Evolutionary conservation across 2,888 invertebrate genomes (phyloP), one percentile per base, ranked within the genome.

Genomic region (Volucella inanis): DNA sequence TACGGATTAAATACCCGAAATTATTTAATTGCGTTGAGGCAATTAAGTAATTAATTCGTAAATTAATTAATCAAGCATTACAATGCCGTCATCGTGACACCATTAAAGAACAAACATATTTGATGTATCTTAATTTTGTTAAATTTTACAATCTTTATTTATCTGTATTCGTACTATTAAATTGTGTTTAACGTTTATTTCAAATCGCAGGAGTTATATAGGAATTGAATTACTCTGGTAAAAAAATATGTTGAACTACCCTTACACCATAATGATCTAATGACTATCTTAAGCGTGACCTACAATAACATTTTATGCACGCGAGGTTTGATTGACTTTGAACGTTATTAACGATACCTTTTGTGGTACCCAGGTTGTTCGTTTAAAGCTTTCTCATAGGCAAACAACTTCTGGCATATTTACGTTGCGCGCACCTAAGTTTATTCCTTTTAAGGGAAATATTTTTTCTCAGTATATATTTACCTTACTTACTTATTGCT

Each of bases 301-400:
- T 68, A 83, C 47, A 83, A 79, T 70, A 83, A 57, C 55, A 78
- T 55, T 61, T 31, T 41, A 64, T 68, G 68, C 55, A 74, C 72
- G 74, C 57, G 55, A 62, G 41, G 39, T 70, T 74, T 78, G 74
- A 83, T 70, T 74, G 72, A 79, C 68, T 79, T 79, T 75, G 79
- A 84, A 57, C 65, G 65, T 57, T 65, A 75, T 68, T 75, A 84
- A 75, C 70, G 59, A 84, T 75, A 84, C 54, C 43, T 59, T 65
- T 52, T 65, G 38, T 31, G 15, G 11, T 54, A 12, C 50, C 45
- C 49, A 72, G 31, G 62, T 62, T 49, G 22, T 39, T 78, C 61
- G 8, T 18, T 67, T 12, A 65, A 50, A 67, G 61, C 82, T 82
- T 72, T 82, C 43, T 22, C 62, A 68, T 50, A 50, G 47, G 61